phyloP scores from a whole-genome alignment of 2,888 invertebrate species.

The Erebia palarica region DNA sequence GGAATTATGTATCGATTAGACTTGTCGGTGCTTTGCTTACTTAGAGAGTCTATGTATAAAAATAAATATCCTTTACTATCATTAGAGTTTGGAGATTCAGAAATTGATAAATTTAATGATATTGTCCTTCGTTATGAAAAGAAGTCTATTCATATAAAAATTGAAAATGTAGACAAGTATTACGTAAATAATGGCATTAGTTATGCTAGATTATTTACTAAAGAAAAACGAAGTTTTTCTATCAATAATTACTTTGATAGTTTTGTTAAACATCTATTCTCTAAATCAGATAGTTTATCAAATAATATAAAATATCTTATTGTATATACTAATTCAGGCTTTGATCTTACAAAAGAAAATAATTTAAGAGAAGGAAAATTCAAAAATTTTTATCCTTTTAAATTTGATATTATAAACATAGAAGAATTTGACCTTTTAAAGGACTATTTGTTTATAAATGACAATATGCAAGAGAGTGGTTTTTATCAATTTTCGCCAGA shows the following conservation, averaged over 20 bases:
- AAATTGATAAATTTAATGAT: slow-evolving; percentile 36
- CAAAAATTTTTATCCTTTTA: slow-evolving; percentile 6
- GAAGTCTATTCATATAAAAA: slow-evolving; percentile 44
- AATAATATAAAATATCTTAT: slow-evolving; percentile 2
- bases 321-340: slow-evolving; percentile 5
- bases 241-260: slow-evolving; percentile 8
- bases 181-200: background rate
- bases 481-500: too few species aligned
- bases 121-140: slow-evolving; percentile 43
- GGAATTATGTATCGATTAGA: too few species aligned
- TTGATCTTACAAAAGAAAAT: background rate
- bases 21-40: background rate
- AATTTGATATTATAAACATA: slow-evolving; percentile 28
- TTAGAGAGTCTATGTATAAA: slow-evolving; percentile 34
- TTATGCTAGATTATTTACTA: slow-evolving; percentile 2
- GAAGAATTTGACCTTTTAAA: too few species aligned
- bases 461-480: too few species aligned
- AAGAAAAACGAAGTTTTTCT: slow-evolving; percentile 8
- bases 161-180: slow-evolving; percentile 42
- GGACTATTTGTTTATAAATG: too few species aligned
- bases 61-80: slow-evolving; percentile 44
- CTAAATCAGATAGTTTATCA: slow-evolving; percentile 2
- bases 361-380: background rate
- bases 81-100: too few species aligned
- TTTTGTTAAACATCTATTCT: background rate